Evolutionary conservation across 2,888 invertebrate genomes (phyloP), one percentile per base, ranked within the genome.

Genomic region (Clostera curtula): DNA sequence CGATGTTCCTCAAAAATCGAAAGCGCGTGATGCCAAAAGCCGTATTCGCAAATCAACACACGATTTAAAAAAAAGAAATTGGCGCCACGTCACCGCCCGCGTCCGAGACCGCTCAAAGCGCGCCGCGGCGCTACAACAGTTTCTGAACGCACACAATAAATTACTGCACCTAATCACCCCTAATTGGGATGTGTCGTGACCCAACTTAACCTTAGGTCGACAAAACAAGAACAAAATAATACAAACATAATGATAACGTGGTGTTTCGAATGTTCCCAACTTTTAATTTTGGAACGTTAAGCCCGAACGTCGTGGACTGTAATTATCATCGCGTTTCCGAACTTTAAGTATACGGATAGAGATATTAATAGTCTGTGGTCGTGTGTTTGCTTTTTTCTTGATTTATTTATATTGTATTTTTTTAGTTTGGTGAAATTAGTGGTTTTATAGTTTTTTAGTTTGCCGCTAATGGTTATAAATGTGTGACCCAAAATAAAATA

Each of bases 121-220:
- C 46, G 56, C 74, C 75, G 74, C 71, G 44, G 50, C 56, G 50
- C 55, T 45, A 50, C 49, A 53, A 49, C 56, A 51, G 65, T 65
- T 67, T 56, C 40, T 42, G 58, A 65, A 62, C 69, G 66, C 80
- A 77, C 80, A 69, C 75, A 73, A 82, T 83, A 82, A 80, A 80
- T 83, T 79, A 77, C 62, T 61, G 54, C 48, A 56, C 64, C 80
- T 80, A 82, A 83, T 83, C 82, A 77, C 73, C 69, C 66, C 65
- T 83, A 82, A 83, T 82, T 83, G 82, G 82, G 69, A 66, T 61
- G 70, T 70, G 75, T 73, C 76, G 77, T 80, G 82, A 83, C 82
- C 82, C 82, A 67, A 53, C 75, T 75, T 79, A 82, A 82, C 82
- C 82, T 75, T 55, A 63, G 72, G 67, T 71, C 73, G 52, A 51